Base-by-base conservation (phyloP, 64 coral and sea anemone genomes). In the Dendrophyllia cribrosa region DNA sequence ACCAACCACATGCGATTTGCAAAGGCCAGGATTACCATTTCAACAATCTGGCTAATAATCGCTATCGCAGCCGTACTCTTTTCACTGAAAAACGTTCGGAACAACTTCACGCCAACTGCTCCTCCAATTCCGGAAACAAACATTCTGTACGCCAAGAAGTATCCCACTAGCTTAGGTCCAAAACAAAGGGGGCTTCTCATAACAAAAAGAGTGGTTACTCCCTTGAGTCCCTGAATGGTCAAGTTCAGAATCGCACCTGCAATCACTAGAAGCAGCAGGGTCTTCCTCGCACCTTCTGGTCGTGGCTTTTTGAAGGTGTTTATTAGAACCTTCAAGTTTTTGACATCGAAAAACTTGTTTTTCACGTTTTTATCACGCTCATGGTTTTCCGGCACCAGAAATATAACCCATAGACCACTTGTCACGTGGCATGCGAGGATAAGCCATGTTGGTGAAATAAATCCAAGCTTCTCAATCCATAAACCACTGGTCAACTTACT, bases 401-500 rank as follows among this genome's bases (percentile, higher is more conserved):
- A 79, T 20, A 90, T 55, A 14, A 83, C 49, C 23, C 85, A 73
- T 6, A 93, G 73, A 73, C 71, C 82, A 51, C 15, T 50, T 64
- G 72, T 47, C 21, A 89, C 0, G 22, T 88, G 61, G 43, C 95
- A 96, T 2, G 79, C 87, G 3, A 93, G 5, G 25, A 93, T 87
- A 19, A 96, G 79, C 95, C 95, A 96, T 7, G 93, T 93, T 12
- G 95, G 95, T 2, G 88, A 70, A 34, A 86, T 90, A 50, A 93
- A 96, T 0, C 91, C 88, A 65, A 83, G 72, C 3, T 44, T 93
- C 3, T 76, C 46, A 6, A 96, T 96, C 95, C 95, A 96, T 21
- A 96, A 64, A 8, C 95, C 95, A 46, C 95, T 96, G 26, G 95
- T 96, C 22, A 93, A 65, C 89, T 96, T 91, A 75, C 95, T 96